Base-by-base conservation (phyloP, 2,113 vertebrate species). In the Brevimyrus niger region DNA sequence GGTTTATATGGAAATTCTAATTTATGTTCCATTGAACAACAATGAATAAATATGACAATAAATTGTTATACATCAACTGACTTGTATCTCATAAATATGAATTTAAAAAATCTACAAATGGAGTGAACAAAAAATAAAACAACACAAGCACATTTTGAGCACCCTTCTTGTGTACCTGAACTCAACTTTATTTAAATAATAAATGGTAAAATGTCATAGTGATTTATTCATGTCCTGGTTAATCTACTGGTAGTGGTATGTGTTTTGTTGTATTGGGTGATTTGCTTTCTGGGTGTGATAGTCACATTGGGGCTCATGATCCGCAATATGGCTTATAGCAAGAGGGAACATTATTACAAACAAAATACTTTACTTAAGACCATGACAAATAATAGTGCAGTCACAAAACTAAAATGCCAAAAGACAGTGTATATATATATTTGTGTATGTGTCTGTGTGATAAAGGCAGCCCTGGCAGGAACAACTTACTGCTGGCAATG, bases 171-270 rank as follows among this genome's bases (percentile, higher is more conserved):
- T 95, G 92, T 94, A 91, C 94, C 93, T 94, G 91, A 95, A 94
- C 94, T 92, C 93, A 92, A 91, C 94, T 96, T 96, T 95, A 94
- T 91, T 97, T 95, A 96, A 97, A 97, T 97, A 97, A 97, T 97
- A 96, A 97, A 96, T 96, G 7, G 23, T 61, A 9, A n/a, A 61
- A 61, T 61, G 21, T n/a, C 23, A n/a, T 23, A n/a, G 23, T n/a
- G 21, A 61, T n/a, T n/a, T 61, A 8, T 21, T 55, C 4, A 55
- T 55, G 19, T 55, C 53, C 53, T 21, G 53, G 5, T 55, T 55
- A 55, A 21, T 55, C 19, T 55, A 21, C 19, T 21, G 53, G 17
- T 55, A 55, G 21, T 6, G 5, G 19, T 55, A 55, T 21, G 19
- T 21, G 17, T 55, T 55, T 58, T 2, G 21, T n/a, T 61, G 55